Evolutionary conservation across 1,140 invertebrate species (phyloP).

Genomic region (Diachasmimorpha longicaudata): DNA sequence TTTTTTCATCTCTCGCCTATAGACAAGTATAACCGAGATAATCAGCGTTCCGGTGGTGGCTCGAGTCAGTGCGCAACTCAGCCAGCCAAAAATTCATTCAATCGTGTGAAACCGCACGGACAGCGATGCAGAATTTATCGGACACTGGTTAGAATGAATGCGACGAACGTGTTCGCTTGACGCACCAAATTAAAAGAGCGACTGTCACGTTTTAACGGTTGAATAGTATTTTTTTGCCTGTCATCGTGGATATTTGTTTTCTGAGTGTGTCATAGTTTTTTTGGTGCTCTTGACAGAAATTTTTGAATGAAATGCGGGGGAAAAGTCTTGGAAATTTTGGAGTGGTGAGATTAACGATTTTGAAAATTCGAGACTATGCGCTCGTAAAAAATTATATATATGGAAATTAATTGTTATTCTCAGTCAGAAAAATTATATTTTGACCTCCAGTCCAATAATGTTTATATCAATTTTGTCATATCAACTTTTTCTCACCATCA

Average conservation of each 20-base stretch:
- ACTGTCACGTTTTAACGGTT: neutral
- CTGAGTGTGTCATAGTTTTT: too few species aligned
- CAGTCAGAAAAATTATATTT: too few species aligned
- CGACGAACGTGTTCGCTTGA: neutral
- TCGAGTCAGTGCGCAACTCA: neutral
- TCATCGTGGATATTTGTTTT: neutral
- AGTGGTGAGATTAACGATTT: too few species aligned
- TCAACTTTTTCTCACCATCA: too few species aligned
- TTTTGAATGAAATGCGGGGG: too few species aligned
- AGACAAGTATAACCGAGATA: neutral
- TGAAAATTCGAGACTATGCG: too few species aligned
- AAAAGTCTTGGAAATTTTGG: too few species aligned
- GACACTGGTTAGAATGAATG: neutral
- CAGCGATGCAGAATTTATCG: neutral
- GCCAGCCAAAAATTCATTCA: conserved; percentile 12
- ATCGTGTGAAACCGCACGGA: conserved; percentile 8
- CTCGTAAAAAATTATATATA: too few species aligned
- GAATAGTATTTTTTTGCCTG: neutral
- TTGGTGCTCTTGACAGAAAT: too few species aligned
- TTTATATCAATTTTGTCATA: too few species aligned
- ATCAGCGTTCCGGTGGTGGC: neutral
- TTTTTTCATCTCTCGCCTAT: conserved; percentile 6
- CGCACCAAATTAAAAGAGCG: neutral
- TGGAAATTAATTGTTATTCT: too few species aligned
- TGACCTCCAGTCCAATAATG: too few species aligned